Conservation (phyloP, 2,888 invertebrate genomes). For the Subacronicta megacephala region DNA sequence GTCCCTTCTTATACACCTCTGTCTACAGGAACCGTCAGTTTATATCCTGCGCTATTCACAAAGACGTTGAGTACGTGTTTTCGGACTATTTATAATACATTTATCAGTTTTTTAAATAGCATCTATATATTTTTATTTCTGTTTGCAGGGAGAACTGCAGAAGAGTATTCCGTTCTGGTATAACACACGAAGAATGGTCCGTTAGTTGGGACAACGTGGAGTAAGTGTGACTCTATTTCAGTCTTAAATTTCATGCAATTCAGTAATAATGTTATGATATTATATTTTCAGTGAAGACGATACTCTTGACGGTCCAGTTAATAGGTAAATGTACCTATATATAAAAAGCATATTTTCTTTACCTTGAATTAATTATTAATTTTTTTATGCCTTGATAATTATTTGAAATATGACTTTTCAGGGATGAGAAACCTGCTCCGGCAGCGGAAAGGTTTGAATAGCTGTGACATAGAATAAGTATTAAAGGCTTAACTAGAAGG, state of each 20-base stretch:
- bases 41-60: conserved; percentile 81
- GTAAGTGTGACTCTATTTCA: conserved; percentile 62
- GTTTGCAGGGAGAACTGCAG: conserved; percentile 76
- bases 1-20: conserved; percentile 84
- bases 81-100: neutral
- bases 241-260: neutral
- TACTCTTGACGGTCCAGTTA: conserved; percentile 30
- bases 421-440: conserved; percentile 12
- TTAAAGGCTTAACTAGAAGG: no score
- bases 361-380: no score
- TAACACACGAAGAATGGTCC: conserved; percentile 82
- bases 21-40: conserved; percentile 82
- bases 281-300: conserved; percentile 47
- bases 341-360: no score
- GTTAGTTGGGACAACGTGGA: conserved; percentile 77
- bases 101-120: neutral
- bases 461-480: neutral
- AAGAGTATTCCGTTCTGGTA: conserved; percentile 83
- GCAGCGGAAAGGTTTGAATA: conserved; percentile 16
- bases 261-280: conserved; percentile 1
- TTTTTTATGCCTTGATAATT: no score
- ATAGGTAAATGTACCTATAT: conserved; percentile 26
- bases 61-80: conserved; percentile 79
- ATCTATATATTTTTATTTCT: neutral
- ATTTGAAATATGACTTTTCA: conserved; percentile 7